A percentile compares a stretch with the other conserved stretches of the same genome.
These are phyloP conservation scores for Olivierus martensii DNA, from an alignment of 1,140 invertebrate genomes.

Conservation along the genomic window DNA sequence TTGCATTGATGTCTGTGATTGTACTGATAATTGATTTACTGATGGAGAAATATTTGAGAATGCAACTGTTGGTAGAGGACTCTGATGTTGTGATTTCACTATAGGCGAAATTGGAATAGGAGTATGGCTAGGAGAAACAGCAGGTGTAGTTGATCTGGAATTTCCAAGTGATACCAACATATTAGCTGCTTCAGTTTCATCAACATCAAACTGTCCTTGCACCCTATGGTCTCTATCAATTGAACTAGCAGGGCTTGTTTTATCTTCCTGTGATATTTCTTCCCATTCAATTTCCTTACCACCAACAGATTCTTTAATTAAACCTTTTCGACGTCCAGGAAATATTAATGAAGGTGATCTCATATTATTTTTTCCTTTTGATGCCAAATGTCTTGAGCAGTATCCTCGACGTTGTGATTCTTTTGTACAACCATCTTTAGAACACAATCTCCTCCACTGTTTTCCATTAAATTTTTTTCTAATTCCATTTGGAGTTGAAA, in stretches of 20 bases:
- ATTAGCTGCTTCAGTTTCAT: conserved; percentile 91
- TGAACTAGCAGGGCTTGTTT: conserved; percentile 66
- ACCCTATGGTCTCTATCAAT: conserved; percentile 40
- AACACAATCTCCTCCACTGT: conserved; percentile 93
- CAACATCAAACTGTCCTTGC: conserved; percentile 66
- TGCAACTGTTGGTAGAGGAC: conserved; percentile 7
- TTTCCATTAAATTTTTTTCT: conserved; percentile 99
- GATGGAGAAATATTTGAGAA: conserved; percentile 5
- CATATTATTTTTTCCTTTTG: conserved; percentile 51
- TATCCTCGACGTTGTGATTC: conserved; percentile 92
- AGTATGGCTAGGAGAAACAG: conserved; percentile 52
- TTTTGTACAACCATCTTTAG: conserved; percentile 90
- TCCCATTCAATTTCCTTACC: conserved; percentile 54
- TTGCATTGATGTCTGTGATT: conserved; percentile 8
- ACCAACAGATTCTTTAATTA: conserved; percentile 28
- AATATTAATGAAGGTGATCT: conserved; percentile 25
- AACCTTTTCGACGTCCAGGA: conserved; percentile 23
- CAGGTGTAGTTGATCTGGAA: conserved; percentile 72
- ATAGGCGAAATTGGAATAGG: conserved; percentile 14
- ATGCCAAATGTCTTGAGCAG: conserved; percentile 88
- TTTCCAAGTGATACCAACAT: conserved; percentile 88
- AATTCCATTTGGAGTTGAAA: conserved; percentile 88
- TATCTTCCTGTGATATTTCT: conserved; percentile 51
- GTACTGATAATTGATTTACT: conserved; percentile 5
- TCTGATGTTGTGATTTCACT: conserved; percentile 2